A percentile compares a stretch with the other conserved stretches of the same genome.
phyloP scores from a whole-genome alignment of 2,113 vertebrate genomes.

The Oenanthe melanoleuca region DNA sequence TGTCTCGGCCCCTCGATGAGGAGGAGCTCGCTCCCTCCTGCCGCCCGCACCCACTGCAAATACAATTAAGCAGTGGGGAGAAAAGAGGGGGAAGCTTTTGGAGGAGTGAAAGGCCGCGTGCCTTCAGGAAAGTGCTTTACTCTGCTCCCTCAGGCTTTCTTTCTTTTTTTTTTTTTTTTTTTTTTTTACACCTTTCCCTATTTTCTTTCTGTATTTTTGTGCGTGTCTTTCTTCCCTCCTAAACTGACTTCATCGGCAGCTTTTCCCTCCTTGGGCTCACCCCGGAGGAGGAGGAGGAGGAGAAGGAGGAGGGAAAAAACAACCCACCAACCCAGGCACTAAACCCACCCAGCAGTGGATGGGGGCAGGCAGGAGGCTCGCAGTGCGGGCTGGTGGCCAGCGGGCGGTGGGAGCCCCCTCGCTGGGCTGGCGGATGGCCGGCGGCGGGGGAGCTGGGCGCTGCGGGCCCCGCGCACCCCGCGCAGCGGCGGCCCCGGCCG shows the following conservation, averaged over 20 bases:
- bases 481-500: not conserved
- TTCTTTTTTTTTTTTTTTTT: too few species aligned
- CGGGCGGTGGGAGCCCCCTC: not conserved
- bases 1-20: not conserved
- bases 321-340: not conserved
- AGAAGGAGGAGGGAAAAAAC: not conserved
- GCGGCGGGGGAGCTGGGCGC: conserved; percentile 21
- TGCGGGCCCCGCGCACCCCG: not conserved
- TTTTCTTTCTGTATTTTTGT: not conserved
- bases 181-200: too few species aligned
- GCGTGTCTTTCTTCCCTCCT: not conserved
- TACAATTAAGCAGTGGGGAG: not conserved
- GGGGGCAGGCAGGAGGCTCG: conserved; percentile 41
- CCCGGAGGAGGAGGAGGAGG: conserved; percentile 16
- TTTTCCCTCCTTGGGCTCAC: not conserved
- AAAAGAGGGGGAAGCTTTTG: not conserved
- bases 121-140: not conserved
- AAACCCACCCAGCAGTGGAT: conserved; percentile 38
- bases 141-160: not conserved
- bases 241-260: not conserved
- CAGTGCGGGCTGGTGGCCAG: not conserved
- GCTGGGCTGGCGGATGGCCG: conserved; percentile 26
- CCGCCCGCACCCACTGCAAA: not conserved
- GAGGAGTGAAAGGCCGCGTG: not conserved
- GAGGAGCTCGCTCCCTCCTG: not conserved